Evolutionary conservation across 2,888 invertebrate species (phyloP), one percentile per base, ranked within the genome.

Genomic region (Lycocerus yunnanus): DNA sequence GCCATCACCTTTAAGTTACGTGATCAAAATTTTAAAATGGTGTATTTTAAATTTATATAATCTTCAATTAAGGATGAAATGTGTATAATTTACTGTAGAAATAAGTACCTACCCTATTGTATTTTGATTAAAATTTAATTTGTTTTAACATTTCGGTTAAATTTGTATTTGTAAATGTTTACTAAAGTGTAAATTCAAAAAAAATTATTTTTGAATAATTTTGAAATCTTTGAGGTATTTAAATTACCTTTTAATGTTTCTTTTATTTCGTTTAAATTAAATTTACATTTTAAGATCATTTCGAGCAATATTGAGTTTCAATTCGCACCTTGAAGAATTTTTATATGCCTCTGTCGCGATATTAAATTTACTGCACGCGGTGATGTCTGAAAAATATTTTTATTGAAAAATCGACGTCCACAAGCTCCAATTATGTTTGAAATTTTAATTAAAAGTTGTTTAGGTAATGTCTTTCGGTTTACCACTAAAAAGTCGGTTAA

Each of bases 401-500:
- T 43, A 43, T 43, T 43, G 43, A 3, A 43, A 43, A 43, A 43
- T 43, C 43, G 43, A 43, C n/a, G 1, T 6, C 6, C n/a, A n/a
- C 6, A n/a, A n/a, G n/a, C 43, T 5, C 5, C 43, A 43, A 43
- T 43, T 43, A 43, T 6, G n/a, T n/a, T 43, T 8, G n/a, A 43
- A 63, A 63, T 63, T 59, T 59, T 69, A 74, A 70, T 69, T 69
- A 70, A 27, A 60, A 61, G 21, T 73, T 66, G 27, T 66, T 15
- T 18, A 13, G 58, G 70, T 15, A 18, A 63, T 58, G 70, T 74
- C 27, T 69, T 15, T 58, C 69, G 21, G 66, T 63, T 63, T 58
- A 58, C 21, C 66, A 58, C 68, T 65, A 63, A 16, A 63, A 76
- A 76, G 61, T 76, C 58, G 76, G 76, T 76, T 76, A 76, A 66